Evolutionary conservation across 2,113 vertebrate species (phyloP), one percentile per base, ranked within the genome.

Genomic region (Gallinago undulata): DNA sequence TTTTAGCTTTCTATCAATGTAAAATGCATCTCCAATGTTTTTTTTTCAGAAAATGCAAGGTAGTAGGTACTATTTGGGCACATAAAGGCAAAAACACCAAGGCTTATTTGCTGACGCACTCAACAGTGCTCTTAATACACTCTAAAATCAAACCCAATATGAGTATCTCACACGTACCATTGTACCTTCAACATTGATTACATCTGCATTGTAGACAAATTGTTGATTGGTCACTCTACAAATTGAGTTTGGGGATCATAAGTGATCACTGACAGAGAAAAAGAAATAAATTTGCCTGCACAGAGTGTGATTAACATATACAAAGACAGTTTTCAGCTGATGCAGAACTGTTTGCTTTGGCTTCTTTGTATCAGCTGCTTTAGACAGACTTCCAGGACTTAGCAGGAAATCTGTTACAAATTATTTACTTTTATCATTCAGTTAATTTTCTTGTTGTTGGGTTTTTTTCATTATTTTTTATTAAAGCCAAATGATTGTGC

Each of bases 401-500:
- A 81, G 64, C 13, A 62, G 27, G 28, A 87, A 86, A 89, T 81
- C 60, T 95, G 89, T 78, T 95, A 84, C 8, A 10, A 91, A 94
- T 95, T 91, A 89, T 60, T 97, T 89, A 59, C 80, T 89, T 94
- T 84, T 81, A 92, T 82, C 51, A 91, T 86, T 91, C 64, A 89
- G 47, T 39, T 96, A 87, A 91, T 94, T 95, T 97, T 88, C 76
- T 75, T 84, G 19, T 80, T 93, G n/a, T 24, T 84, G 35, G 3
- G 0, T 43, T 94, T 92, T 92, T 92, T 68, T 63, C 6, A 25
- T 92, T 78, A 28, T 63, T 87, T 90, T 87, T 95, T 88, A 94
- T 89, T 97, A 86, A 96, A 96, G 39, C 67, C 86, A 96, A 97
- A 96, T 94, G 73, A 95, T 21, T 88, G 21, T 84, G 64, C 85